Base-by-base conservation (phyloP, 37 sponge, comb jelly and placozoan genomes). In the Crambe crambe region DNA sequence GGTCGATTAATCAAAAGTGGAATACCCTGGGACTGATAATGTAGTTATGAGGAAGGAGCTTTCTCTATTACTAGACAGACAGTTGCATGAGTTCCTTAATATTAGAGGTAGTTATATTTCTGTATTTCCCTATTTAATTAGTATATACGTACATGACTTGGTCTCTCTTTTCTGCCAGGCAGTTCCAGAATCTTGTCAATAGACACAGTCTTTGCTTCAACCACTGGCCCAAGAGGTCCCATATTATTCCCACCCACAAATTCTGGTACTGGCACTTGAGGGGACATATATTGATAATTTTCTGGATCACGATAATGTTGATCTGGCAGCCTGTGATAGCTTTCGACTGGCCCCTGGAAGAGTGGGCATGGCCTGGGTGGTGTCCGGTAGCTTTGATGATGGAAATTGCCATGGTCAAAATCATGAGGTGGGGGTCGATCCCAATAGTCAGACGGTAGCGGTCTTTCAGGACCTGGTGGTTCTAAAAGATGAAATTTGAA, bases 141-240 rank as follows among this genome's bases (percentile, higher is more conserved):
- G 15, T 26, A 25, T 25, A 31, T 17, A 59, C 88, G 69, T 58
- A 87, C 88, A 81, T 87, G 76, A 35, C 63, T 60, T n/a, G 88
- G 82, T 70, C 88, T 65, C 10, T 68, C 63, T 1, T 51, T 58
- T 68, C 88, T 47, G 0, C 82, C 72, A 15, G 88, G 82, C 8
- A 36, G 29, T 21, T 81, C 82, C 57, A 87, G 81, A 22, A 87
- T 47, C 31, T 74, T 77, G 15, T 87, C 88, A 23, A 82, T 71
- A 59, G 82, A 58, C 18, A 87, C 72, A 25, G 44, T 76, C 41
- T 63, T 79, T 37, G 54, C 30, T 35, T 75, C 70, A 38, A 76
- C 81, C 60, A 41, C 5, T 47, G 51, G 51, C 51, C 51, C 12
- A 47, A 12, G 51, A 6, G 51, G 51, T 47, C n/a, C n/a, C n/a